Conservation (phyloP, 2,113 vertebrate genomes). For the Lepus americanus region DNA sequence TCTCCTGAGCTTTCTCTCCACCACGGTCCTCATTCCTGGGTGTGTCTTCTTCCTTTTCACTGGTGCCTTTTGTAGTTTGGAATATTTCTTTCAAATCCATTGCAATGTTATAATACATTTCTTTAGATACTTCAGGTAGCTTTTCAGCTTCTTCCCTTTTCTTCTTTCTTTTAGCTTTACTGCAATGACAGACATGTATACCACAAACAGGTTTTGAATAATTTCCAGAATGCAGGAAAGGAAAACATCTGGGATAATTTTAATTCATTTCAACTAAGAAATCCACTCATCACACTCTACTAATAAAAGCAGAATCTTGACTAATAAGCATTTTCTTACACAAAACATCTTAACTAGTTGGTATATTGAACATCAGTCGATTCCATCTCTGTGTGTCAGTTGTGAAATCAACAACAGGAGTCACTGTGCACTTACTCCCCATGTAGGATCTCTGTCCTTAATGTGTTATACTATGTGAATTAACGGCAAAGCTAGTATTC, state of each 20-base stretch:
- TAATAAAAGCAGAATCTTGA: slow-evolving; percentile 32
- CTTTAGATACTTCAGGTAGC: slow-evolving; percentile 93
- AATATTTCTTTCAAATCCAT: slow-evolving; percentile 93
- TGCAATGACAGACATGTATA: slow-evolving; percentile 74
- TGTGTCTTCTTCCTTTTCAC: slow-evolving; percentile 57
- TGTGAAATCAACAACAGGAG: no score
- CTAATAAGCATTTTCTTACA: neutral
- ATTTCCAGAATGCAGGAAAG: slow-evolving; percentile 30
- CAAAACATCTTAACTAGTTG: neutral
- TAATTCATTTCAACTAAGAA: slow-evolving; percentile 29
- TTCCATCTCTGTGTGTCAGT: neutral
- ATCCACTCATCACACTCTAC: neutral
- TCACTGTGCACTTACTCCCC: no score
- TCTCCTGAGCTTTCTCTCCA: neutral
- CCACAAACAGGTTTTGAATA: slow-evolving; percentile 40
- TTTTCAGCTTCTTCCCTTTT: slow-evolving; percentile 91
- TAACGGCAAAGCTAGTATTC: no score
- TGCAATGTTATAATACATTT: slow-evolving; percentile 91
- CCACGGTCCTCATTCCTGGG: slow-evolving; percentile 75
- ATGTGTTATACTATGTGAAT: no score
- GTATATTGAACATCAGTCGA: neutral
- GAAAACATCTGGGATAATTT: slow-evolving; percentile 4
- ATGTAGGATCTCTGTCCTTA: no score
- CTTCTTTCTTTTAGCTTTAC: slow-evolving; percentile 91
- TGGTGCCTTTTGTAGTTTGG: slow-evolving; percentile 79